Percentiles rank a stretch among this genome's conserved stretches.
phyloP scores from a whole-genome alignment of 2,113 vertebrate species.

The Ondatra zibethicus region DNA sequence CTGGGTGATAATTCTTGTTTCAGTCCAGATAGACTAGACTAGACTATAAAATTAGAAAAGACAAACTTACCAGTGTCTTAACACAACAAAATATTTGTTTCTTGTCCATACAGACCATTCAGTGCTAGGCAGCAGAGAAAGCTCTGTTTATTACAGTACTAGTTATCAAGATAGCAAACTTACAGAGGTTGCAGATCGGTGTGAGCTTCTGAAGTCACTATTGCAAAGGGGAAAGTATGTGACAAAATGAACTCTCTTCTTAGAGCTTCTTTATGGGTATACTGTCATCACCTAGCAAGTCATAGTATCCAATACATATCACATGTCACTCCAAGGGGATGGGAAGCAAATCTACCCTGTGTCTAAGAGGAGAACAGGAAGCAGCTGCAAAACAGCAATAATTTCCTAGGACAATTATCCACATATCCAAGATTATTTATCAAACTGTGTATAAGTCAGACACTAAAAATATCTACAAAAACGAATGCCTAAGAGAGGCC shows the following conservation, averaged over 20 bases:
- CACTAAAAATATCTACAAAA: background rate
- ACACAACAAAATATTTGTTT: background rate
- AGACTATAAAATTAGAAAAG: background rate
- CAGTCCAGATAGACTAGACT: background rate
- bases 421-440: slow-evolving; percentile 2
- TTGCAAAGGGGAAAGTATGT: background rate
- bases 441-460: background rate
- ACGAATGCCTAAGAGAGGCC: background rate
- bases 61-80: background rate
- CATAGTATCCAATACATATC: background rate
- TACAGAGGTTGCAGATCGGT: background rate
- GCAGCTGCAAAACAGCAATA: background rate
- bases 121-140: background rate
- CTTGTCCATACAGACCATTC: background rate
- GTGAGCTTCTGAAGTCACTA: background rate
- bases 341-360: background rate
- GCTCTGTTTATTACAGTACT: background rate
- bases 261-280: slow-evolving; percentile 18
- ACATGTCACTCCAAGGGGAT: background rate
- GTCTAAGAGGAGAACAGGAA: slow-evolving; percentile 5
- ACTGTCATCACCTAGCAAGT: background rate
- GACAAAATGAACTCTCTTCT: background rate
- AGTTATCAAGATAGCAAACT: background rate
- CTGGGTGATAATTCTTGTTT: background rate
- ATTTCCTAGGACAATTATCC: background rate